Conservation (phyloP, 2,113 vertebrate species). For the Tinamus guttatus region DNA sequence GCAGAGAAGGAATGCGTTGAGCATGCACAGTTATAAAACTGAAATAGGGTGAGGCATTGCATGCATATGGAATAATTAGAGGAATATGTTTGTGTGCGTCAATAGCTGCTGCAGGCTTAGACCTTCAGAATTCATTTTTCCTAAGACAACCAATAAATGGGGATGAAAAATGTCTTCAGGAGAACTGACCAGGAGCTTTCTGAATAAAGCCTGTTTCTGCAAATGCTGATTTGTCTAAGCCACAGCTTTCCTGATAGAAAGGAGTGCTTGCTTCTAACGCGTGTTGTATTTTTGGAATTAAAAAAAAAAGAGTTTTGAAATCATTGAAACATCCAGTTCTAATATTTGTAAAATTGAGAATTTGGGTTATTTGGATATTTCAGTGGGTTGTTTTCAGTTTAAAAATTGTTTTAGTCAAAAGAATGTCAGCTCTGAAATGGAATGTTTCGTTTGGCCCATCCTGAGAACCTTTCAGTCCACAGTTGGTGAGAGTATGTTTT, state of each 20-base stretch:
- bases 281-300: not conserved
- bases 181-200: constrained; percentile 12
- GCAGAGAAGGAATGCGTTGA: constrained; percentile 51
- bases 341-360: not conserved
- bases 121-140: constrained; percentile 36
- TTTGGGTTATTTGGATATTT: constrained; percentile 28
- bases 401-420: constrained; percentile 56
- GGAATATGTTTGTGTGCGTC: constrained; percentile 53
- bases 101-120: constrained; percentile 42
- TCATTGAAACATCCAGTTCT: constrained; percentile 1
- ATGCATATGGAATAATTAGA: constrained; percentile 64
- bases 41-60: constrained; percentile 63
- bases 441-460: constrained; percentile 68
- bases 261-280: not conserved
- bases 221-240: constrained; percentile 14
- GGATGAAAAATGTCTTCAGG: not conserved
- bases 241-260: not conserved
- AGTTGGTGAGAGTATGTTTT: constrained; percentile 56
- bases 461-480: constrained; percentile 51
- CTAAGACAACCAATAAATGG: constrained; percentile 37
- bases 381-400: constrained; percentile 36
- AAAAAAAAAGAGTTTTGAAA: not conserved
- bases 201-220: not conserved
- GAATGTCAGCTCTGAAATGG: constrained; percentile 56
- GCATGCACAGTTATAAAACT: constrained; percentile 66